phyloP scores from a whole-genome alignment of 2,797 vertebrate genomes.

The Sebastes oblongus region DNA sequence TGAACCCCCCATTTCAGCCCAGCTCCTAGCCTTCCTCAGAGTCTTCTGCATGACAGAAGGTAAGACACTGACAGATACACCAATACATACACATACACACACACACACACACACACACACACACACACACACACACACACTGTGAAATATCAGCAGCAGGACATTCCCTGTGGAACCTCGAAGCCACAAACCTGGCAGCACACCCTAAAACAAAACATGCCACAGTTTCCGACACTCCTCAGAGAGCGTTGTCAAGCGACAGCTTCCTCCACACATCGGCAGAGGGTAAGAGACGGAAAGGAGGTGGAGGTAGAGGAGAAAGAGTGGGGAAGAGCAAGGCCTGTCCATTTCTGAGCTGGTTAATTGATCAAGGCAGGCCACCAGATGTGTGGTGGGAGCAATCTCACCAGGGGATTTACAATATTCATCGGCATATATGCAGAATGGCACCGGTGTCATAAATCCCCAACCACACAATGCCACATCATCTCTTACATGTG shows the following conservation, averaged over 20 bases:
- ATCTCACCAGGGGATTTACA: conserved; percentile 63
- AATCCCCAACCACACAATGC: conserved; percentile 68
- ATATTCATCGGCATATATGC: conserved; percentile 73
- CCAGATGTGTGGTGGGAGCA: conserved; percentile 71
- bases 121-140: neutral
- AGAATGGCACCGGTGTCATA: conserved; percentile 63
- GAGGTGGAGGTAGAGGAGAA: conserved; percentile 5
- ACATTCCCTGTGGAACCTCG: neutral
- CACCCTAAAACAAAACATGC: neutral
- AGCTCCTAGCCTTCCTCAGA: conserved; percentile 95
- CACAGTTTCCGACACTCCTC: neutral
- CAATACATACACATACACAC: neutral
- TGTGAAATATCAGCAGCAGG: neutral
- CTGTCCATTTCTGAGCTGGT: conserved; percentile 52
- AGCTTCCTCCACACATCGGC: conserved; percentile 10
- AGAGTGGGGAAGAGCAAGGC: conserved; percentile 1
- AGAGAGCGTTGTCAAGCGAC: neutral
- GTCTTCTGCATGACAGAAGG: conserved; percentile 99
- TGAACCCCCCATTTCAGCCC: conserved; percentile 94
- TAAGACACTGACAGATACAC: conserved; percentile 64
- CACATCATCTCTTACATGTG: conserved; percentile 48
- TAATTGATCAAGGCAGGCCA: conserved; percentile 77
- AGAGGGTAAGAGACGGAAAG: neutral
- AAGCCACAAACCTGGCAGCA: conserved; percentile 10
- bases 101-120: no score